A percentile compares a stretch with the other conserved stretches of the same genome.
These are phyloP conservation scores for Agapetus fuscipes DNA, from an alignment of 2,888 invertebrate genomes.

Conservation along the genomic window DNA sequence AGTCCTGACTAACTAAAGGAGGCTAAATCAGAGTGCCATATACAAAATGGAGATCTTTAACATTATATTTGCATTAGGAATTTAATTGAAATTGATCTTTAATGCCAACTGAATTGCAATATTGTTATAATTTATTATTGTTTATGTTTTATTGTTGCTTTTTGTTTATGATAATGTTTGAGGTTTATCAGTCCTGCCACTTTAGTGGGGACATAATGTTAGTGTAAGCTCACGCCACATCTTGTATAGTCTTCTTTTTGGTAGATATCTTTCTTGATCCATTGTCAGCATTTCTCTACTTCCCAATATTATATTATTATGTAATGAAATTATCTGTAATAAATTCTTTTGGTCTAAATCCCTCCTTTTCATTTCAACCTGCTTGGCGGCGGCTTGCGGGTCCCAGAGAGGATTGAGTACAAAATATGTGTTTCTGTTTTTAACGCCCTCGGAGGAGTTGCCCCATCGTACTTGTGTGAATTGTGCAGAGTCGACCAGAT, in stretches of 20 bases:
- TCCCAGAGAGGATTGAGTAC: no score
- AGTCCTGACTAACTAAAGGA: no score
- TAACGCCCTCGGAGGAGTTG: no score
- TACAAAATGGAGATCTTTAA: no score
- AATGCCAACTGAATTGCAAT: slow-evolving; percentile 21
- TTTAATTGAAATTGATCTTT: slow-evolving; percentile 11
- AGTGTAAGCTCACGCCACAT: slow-evolving; percentile 21
- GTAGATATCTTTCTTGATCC: slow-evolving; percentile 20
- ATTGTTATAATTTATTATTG: slow-evolving; percentile 22
- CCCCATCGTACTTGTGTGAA: no score
- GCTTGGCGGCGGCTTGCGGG: not conserved
- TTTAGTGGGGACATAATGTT: slow-evolving; percentile 19
- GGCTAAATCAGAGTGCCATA: no score
- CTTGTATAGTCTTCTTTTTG: slow-evolving; percentile 20
- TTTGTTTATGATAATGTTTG: slow-evolving; percentile 22
- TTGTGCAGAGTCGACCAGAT: no score
- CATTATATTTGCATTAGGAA: slow-evolving; percentile 15
- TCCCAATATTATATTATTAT: slow-evolving; percentile 22
- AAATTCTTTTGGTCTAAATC: slow-evolving; percentile 48
- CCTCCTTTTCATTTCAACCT: slow-evolving; percentile 4
- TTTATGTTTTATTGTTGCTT: slow-evolving; percentile 23
- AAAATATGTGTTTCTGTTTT: no score
- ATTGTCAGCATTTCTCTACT: slow-evolving; percentile 23
- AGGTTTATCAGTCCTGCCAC: slow-evolving; percentile 18
- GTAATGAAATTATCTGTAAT: slow-evolving; percentile 25